Evolutionary conservation across 2,888 invertebrate genomes (phyloP).

Genomic region (Acanthoscelides obtectus): DNA sequence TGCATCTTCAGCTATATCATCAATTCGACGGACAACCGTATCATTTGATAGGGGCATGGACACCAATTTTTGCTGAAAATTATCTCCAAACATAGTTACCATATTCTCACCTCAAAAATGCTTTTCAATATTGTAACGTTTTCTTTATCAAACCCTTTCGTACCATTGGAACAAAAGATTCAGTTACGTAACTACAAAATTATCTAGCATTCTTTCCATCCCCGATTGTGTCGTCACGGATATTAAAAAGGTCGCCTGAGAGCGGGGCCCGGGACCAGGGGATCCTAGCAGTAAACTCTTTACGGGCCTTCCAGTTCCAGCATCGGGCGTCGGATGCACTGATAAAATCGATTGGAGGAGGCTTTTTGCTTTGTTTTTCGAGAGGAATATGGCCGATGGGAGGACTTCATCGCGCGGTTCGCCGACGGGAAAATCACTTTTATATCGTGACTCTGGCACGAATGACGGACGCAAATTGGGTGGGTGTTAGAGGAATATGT

Average conservation of each 20-base stretch:
- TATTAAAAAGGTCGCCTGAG: background rate
- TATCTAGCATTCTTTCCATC: background rate
- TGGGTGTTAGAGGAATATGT: background rate
- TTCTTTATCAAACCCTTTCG: too few species aligned
- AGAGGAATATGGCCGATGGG: background rate
- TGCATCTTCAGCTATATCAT: too few species aligned
- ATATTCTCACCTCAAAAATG: too few species aligned
- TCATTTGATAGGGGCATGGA: too few species aligned
- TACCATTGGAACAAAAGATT: too few species aligned
- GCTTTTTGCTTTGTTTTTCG: background rate
- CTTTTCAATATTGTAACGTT: too few species aligned
- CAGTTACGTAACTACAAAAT: background rate
- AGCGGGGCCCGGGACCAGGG: background rate
- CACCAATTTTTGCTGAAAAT: too few species aligned
- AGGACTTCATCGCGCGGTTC: background rate
- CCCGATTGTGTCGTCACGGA: background rate
- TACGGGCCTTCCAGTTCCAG: background rate
- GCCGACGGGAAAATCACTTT: background rate
- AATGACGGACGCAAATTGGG: background rate
- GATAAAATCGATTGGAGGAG: background rate
- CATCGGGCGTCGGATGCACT: background rate
- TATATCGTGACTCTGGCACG: background rate
- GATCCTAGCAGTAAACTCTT: background rate
- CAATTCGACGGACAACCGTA: too few species aligned
- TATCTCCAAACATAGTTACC: too few species aligned